Evolutionary conservation across 2,888 invertebrate species (phyloP), one percentile per base, ranked within the genome.

Genomic region (Candidula unifasciata): DNA sequence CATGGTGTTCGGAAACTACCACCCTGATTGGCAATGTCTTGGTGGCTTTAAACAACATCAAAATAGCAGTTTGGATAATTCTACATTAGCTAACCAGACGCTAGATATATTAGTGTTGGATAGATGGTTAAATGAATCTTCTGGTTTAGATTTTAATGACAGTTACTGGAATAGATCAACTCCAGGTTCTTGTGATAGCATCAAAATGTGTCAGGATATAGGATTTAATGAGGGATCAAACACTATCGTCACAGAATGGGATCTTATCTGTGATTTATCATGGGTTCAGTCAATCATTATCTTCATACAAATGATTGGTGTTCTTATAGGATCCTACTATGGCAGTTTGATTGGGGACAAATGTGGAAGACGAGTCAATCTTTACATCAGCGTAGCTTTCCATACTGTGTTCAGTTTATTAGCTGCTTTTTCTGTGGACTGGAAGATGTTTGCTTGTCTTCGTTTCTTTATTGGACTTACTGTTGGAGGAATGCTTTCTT

Each of bases 231-330:
- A 27, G 8, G 3, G 10, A 2, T 52, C 73, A 52, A 60, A 78
- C 8, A 69, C 80, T 10, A 35, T 68, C 16, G 76, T 69, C 1
- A 57, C 76, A 8, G 76, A 80, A 24, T 79, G 80, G 76, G 66
- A 16, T 0, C 88, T 93, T 18, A 87, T 92, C 0, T 93, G 93
- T 88, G 90, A 90, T 74, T 83, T 86, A 33, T 87, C 86, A 44
- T 90, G 89, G 79, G 85, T 91, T 13, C 88, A 90, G 0, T 89
- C 89, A 64, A 85, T 89, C 30, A 91, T 92, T 52, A 92, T 91
- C 33, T 91, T 91, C 3, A 85, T 92, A 35, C 92, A 93, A 89
- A 93, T 93, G 92, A 88, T 88, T 30, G 93, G 93, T 16, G 91
- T 92, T 3, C 87, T 93, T 30, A 54, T 91, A 5, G 93, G 93